These are phyloP conservation scores for Malaclemys terrapin DNA, from an alignment of 2,113 vertebrate genomes.

Conservation along the genomic window DNA sequence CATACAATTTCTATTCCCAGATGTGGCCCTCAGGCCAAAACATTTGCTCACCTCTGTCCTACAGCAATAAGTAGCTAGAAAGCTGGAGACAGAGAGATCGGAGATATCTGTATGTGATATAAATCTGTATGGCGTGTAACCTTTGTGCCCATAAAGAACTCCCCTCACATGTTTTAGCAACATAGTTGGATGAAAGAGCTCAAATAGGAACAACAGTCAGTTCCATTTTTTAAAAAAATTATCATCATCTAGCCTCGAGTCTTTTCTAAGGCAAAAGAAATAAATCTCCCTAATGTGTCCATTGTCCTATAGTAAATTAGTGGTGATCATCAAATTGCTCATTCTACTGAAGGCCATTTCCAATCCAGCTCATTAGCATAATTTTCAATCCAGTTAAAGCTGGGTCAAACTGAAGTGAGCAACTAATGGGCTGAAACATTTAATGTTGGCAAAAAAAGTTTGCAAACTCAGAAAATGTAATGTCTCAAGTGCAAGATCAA, in stretches of 20 bases:
- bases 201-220: neutral
- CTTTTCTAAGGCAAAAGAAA: conserved; percentile 59
- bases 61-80: neutral
- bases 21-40: too few relatives aligned
- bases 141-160: neutral
- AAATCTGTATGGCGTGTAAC: conserved; percentile 24
- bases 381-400: conserved; percentile 63
- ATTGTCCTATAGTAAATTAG: conserved; percentile 67
- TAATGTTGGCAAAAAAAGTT: conserved; percentile 18
- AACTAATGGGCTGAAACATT: conserved; percentile 69
- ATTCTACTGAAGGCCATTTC: conserved; percentile 68
- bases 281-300: conserved; percentile 51
- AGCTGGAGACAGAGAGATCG: neutral
- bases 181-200: neutral
- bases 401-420: conserved; percentile 56
- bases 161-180: conserved; percentile 5
- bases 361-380: conserved; percentile 67
- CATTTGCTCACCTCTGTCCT: too few relatives aligned
- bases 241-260: conserved; percentile 36
- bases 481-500: conserved; percentile 19
- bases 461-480: conserved; percentile 2
- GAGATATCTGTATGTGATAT: neutral
- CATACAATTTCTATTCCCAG: too few relatives aligned
- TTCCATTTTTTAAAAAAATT: neutral
- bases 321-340: conserved; percentile 63